These are phyloP conservation scores for Odontocerum albicorne DNA, from an alignment of 2,888 invertebrate species.

Conservation along the genomic window DNA sequence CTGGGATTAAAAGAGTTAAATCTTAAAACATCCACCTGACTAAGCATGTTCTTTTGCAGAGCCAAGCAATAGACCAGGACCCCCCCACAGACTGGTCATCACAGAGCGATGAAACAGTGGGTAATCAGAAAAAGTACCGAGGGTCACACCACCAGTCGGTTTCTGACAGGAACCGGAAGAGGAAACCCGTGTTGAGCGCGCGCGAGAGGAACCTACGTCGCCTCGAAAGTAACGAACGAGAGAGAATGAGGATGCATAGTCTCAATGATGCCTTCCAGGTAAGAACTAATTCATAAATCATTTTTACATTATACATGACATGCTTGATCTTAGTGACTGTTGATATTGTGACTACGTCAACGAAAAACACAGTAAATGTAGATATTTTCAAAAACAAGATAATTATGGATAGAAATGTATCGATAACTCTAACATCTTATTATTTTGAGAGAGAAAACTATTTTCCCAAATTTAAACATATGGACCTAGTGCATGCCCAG, in stretches of 20 bases:
- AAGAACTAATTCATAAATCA: conserved; percentile 32
- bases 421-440: no score
- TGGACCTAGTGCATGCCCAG: no score
- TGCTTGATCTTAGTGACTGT: no score
- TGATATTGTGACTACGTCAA: neutral
- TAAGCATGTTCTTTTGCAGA: conserved; percentile 23
- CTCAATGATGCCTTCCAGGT: conserved; percentile 80
- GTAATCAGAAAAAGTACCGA: conserved; percentile 29
- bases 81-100: conserved; percentile 34
- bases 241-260: conserved; percentile 79
- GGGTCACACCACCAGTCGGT: conserved; percentile 46
- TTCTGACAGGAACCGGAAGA: conserved; percentile 49
- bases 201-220: conserved; percentile 71
- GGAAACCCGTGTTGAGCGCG: conserved; percentile 64
- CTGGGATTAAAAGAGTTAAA: no score
- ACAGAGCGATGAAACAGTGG: conserved; percentile 39
- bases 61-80: conserved; percentile 26
- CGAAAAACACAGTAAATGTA: neutral
- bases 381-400: neutral
- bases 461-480: no score
- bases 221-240: conserved; percentile 77
- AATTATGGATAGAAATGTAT: neutral
- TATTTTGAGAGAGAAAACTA: no score
- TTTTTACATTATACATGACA: conserved; percentile 20
- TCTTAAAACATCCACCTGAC: no score